Evolutionary conservation across 2,113 vertebrate species (phyloP).

Genomic region (Xenopus borealis): DNA sequence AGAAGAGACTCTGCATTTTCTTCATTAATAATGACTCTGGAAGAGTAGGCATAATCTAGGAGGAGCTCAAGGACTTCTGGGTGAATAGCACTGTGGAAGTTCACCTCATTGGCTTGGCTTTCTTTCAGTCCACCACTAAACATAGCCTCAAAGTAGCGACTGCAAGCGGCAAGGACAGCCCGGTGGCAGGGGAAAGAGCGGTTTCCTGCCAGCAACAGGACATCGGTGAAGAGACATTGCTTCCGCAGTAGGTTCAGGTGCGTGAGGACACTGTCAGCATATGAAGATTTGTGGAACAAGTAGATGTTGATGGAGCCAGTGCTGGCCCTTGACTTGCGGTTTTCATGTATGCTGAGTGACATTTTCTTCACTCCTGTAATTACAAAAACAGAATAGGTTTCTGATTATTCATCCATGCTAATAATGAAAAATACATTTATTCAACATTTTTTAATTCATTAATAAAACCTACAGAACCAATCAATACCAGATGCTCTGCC

Average conservation of each 20-base stretch:
- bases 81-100: conserved; percentile 77
- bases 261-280: conserved; percentile 77
- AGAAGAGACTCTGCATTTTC: conserved; percentile 74
- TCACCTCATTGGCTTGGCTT: conserved; percentile 77
- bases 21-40: conserved; percentile 77
- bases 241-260: conserved; percentile 75
- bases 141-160: conserved; percentile 80
- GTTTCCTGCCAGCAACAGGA: conserved; percentile 74
- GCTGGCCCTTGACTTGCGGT: conserved; percentile 77
- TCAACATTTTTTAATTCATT: not conserved
- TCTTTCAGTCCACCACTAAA: conserved; percentile 77
- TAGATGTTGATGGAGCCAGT: conserved; percentile 80
- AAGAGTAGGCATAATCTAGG: conserved; percentile 76
- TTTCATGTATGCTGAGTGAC: conserved; percentile 78
- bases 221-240: conserved; percentile 76
- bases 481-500: not conserved
- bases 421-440: not conserved
- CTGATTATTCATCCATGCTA: conserved; percentile 3
- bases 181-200: conserved; percentile 77
- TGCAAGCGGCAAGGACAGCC: conserved; percentile 75
- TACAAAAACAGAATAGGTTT: conserved; percentile 35
- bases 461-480: not conserved
- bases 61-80: conserved; percentile 76
- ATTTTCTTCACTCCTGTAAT: conserved; percentile 72
- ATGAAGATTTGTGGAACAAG: conserved; percentile 79